Percentiles rank a stretch among this genome's conserved stretches.
Evolutionary conservation across 2,797 vertebrate genomes (phyloP).

Genomic region (Protonibea diacanthus): DNA sequence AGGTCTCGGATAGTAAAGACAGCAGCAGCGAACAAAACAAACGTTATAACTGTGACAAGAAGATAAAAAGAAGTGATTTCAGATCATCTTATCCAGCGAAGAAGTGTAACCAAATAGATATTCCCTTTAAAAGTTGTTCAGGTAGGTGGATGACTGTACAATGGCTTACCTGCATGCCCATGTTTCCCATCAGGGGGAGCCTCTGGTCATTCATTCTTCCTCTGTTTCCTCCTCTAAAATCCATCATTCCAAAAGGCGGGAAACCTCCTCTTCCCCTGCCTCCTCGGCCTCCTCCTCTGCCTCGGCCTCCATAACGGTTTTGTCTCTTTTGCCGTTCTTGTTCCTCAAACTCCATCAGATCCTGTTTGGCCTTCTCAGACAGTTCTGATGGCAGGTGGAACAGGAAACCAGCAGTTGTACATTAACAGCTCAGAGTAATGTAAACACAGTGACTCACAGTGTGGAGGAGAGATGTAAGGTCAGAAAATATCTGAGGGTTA

Average conservation of each 20-base stretch:
- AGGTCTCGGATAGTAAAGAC: constrained; percentile 48
- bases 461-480: neutral
- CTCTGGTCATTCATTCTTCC: constrained; percentile 92
- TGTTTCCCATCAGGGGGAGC: constrained; percentile 88
- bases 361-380: constrained; percentile 97
- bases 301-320: constrained; percentile 87
- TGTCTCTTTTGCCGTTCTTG: constrained; percentile 92
- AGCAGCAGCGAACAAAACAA: constrained; percentile 38
- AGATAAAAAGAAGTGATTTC: constrained; percentile 27
- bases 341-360: constrained; percentile 93
- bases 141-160: constrained; percentile 17
- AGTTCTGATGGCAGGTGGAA: constrained; percentile 85
- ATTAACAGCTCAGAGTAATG: neutral
- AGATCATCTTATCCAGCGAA: constrained; percentile 47
- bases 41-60: constrained; percentile 14
- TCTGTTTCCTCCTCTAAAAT: constrained; percentile 89
- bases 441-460: neutral
- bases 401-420: neutral
- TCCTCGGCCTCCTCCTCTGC: constrained; percentile 83
- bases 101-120: constrained; percentile 20
- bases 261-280: constrained; percentile 81
- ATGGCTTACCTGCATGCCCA: constrained; percentile 89
- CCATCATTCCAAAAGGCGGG: constrained; percentile 80
- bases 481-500: too few species aligned
- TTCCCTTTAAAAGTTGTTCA: constrained; percentile 21